A percentile compares a stretch with the other conserved stretches of the same genome.
Evolutionary conservation across 1,140 invertebrate genomes (phyloP).

Genomic region (Bombus picipes): DNA sequence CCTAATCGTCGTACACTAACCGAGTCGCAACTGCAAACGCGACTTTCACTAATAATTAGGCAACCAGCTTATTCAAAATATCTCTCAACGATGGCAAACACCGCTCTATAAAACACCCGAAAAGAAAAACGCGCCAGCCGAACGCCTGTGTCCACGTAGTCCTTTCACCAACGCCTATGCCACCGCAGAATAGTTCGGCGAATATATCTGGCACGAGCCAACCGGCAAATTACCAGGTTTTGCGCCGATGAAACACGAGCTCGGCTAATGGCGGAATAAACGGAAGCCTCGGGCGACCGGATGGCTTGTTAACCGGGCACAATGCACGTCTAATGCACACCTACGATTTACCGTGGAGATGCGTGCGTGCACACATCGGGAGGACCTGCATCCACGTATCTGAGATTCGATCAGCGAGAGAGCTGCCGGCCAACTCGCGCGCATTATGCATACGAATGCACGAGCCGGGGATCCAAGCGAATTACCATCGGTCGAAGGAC

Average conservation of each 20-base stretch:
- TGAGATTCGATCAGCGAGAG: conserved; percentile 23
- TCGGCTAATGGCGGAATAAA: conserved; percentile 34
- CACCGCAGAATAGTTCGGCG: not conserved
- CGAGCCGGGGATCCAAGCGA: not conserved
- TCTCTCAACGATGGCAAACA: not conserved
- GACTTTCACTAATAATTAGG: conserved; percentile 42
- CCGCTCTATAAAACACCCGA: not conserved
- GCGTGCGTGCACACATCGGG: not conserved
- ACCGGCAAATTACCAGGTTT: conserved; percentile 18
- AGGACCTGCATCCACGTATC: not conserved
- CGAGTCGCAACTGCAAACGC: conserved; percentile 6
- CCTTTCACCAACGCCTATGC: conserved; percentile 1
- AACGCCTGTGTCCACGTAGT: not conserved
- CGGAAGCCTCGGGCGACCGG: conserved; percentile 29
- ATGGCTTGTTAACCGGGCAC: conserved; percentile 25
- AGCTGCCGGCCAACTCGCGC: not conserved
- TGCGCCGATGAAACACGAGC: conserved; percentile 23
- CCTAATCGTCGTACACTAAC: conserved; percentile 21
- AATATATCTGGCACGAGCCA: conserved; percentile 14
- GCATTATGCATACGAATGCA: conserved; percentile 51
- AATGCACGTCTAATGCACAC: conserved; percentile 36
- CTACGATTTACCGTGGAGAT: conserved; percentile 27
- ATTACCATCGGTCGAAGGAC: conserved; percentile 46
- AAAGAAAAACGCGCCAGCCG: no score
- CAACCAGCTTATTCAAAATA: conserved; percentile 27